Percentiles rank a stretch among this genome's conserved stretches.
phyloP scores from a whole-genome alignment of 2,113 vertebrate genomes.

The Apeltes quadracus region DNA sequence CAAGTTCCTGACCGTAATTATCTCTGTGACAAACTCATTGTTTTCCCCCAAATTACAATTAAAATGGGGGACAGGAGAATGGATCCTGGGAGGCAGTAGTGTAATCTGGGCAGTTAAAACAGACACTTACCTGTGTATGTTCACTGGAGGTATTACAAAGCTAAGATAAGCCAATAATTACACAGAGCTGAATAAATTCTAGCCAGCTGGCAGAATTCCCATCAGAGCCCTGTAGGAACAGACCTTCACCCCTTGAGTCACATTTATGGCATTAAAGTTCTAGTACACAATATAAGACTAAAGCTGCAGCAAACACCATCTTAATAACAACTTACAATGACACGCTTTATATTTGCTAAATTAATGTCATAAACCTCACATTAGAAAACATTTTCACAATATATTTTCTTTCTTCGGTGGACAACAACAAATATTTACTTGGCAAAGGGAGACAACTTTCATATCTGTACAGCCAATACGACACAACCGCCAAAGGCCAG shows the following conservation, averaged over 20 bases:
- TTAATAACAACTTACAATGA: not conserved
- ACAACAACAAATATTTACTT: not conserved
- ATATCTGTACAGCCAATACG: not conserved
- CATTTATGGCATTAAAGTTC: not conserved
- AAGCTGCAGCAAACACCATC: not conserved
- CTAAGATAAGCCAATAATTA: not conserved
- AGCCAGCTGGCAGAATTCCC: slow-evolving; percentile 57
- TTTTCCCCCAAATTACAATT: not conserved
- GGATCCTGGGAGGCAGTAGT: not conserved
- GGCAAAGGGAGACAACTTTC: not conserved
- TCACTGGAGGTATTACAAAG: not conserved
- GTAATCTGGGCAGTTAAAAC: not conserved
- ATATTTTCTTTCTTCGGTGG: not conserved
- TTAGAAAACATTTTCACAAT: not conserved
- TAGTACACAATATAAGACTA: not conserved
- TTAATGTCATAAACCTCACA: not conserved
- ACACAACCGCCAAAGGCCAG: too few relatives aligned
- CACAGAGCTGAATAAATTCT: slow-evolving; percentile 1
- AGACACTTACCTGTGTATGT: not conserved
- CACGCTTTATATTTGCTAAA: not conserved
- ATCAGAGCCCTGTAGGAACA: slow-evolving; percentile 8
- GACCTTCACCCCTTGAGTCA: slow-evolving; percentile 30
- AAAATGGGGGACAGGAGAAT: not conserved
- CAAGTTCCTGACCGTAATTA: slow-evolving; percentile 1
- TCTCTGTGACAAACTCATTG: not conserved